phyloP scores from a whole-genome alignment of 2,113 vertebrate genomes.

The Peromyscus polionotus region DNA sequence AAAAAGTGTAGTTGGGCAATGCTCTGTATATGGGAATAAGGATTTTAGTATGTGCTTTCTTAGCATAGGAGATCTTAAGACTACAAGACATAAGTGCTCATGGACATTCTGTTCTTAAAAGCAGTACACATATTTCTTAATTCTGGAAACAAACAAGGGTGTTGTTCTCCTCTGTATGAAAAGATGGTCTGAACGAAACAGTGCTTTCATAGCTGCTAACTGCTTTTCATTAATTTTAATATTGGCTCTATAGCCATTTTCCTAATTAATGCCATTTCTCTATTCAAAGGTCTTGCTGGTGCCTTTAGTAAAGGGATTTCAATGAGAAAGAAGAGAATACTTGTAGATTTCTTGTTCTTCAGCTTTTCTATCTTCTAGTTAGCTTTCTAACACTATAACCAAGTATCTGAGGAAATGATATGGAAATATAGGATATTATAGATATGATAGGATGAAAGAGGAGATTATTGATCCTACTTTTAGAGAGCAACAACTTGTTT shows the following conservation, averaged over 20 bases:
- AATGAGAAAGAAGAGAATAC: not conserved
- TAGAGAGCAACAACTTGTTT: no score
- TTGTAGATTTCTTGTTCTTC: not conserved
- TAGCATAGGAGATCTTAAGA: not conserved
- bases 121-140: not conserved
- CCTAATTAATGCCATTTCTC: not conserved
- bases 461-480: no score
- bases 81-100: not conserved
- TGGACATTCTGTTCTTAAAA: not conserved
- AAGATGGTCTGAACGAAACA: not conserved
- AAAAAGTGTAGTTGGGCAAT: not conserved
- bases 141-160: not conserved
- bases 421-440: no score
- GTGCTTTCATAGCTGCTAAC: not conserved
- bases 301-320: not conserved
- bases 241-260: not conserved
- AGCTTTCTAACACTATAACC: not conserved
- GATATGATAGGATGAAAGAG: no score
- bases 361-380: not conserved
- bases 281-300: not conserved
- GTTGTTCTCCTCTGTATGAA: not conserved
- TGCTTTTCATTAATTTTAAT: not conserved
- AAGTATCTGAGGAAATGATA: not conserved
- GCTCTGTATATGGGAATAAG: not conserved
- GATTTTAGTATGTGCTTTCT: not conserved